Evolutionary conservation across 2,888 invertebrate genomes (phyloP).

Genomic region (Rhabditophanes sp.): DNA sequence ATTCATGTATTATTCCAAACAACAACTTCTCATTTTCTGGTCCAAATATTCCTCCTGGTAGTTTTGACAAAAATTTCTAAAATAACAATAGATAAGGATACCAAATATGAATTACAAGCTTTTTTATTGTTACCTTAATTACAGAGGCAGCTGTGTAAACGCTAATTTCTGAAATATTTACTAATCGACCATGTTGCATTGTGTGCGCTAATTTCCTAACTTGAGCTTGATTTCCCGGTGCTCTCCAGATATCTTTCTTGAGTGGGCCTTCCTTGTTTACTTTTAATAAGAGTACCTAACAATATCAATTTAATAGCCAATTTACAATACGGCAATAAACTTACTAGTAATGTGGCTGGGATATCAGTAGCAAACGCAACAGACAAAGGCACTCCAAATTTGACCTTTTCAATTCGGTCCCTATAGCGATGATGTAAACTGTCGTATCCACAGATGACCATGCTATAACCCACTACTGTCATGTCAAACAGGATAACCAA

Average conservation of each 20-base stretch:
- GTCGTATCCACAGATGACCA: constrained; percentile 34
- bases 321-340: constrained; percentile 4
- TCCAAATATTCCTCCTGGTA: constrained; percentile 89
- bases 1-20: constrained; percentile 69
- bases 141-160: constrained; percentile 96
- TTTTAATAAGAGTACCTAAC: constrained; percentile 70
- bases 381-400: constrained; percentile 43
- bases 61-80: constrained; percentile 77
- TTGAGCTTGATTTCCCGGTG: constrained; percentile 70
- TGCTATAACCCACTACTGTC: constrained; percentile 40
- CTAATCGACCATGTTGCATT: constrained; percentile 44
- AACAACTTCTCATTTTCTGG: constrained; percentile 72
- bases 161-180: constrained; percentile 59
- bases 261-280: constrained; percentile 82
- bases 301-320: constrained; percentile 15
- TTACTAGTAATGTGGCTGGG: constrained; percentile 42
- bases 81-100: constrained; percentile 12
- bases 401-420: constrained; percentile 43
- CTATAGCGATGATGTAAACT: constrained; percentile 37
- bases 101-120: constrained; percentile 1
- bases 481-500: constrained; percentile 22
- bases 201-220: constrained; percentile 42
- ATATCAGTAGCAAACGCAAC: constrained; percentile 44
- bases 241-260: constrained; percentile 79
- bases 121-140: constrained; percentile 55